Evolutionary conservation across 2,888 invertebrate species (phyloP).

Genomic region (Oscheius onirici): DNA sequence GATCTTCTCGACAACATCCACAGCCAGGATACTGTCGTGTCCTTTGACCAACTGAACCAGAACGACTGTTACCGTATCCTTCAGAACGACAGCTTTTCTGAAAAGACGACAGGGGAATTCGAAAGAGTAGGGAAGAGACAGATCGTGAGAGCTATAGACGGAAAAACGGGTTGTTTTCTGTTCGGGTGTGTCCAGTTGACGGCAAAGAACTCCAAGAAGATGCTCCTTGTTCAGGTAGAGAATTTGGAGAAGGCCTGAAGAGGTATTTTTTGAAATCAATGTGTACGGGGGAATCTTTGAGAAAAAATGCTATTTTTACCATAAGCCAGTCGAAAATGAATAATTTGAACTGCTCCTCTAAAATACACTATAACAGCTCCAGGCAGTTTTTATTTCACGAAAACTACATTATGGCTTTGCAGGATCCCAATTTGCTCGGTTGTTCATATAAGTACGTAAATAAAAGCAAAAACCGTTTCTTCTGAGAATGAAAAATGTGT

Average conservation of each 20-base stretch:
- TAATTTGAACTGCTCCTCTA: too few species aligned
- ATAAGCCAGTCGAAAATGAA: too few species aligned
- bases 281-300: too few species aligned
- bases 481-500: background rate
- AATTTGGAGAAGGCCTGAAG: background rate
- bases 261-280: background rate
- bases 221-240: background rate
- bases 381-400: too few species aligned
- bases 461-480: too few species aligned
- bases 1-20: constrained; percentile 55
- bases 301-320: too few species aligned
- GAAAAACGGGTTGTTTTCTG: constrained; percentile 62
- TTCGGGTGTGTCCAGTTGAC: constrained; percentile 64
- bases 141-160: constrained; percentile 51
- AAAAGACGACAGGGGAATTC: constrained; percentile 65
- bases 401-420: too few species aligned
- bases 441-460: too few species aligned
- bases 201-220: constrained; percentile 51
- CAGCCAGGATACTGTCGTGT: constrained; percentile 59
- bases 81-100: constrained; percentile 56
- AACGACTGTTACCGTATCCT: constrained; percentile 42
- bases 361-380: too few species aligned
- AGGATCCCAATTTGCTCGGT: too few species aligned
- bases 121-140: constrained; percentile 58
- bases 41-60: constrained; percentile 52